Conservation (phyloP, 2,888 invertebrate genomes). For the Dolichopus griseipennis region DNA sequence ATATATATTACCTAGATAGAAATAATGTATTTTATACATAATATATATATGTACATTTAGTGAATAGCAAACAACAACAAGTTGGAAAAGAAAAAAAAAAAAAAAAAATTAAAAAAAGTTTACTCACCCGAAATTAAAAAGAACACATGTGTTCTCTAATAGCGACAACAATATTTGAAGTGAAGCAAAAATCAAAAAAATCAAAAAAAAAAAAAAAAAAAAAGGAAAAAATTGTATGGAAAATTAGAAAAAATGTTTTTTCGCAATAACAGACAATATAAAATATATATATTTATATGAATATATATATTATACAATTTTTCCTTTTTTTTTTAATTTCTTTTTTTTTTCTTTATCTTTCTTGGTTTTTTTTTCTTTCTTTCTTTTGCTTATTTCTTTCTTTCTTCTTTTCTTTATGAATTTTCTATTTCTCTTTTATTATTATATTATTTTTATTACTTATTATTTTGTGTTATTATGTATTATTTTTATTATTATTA, state of each 20-base stretch:
- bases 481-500: neutral
- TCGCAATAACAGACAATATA: neutral
- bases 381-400: neutral
- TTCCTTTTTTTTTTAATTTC: neutral
- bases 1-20: no score
- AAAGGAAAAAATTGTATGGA: neutral
- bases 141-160: conserved; percentile 11
- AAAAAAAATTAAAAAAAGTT: neutral
- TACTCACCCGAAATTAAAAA: conserved; percentile 13
- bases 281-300: neutral
- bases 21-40: no score
- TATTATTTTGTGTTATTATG: no score
- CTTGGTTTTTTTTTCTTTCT: neutral
- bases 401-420: neutral
- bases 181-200: neutral
- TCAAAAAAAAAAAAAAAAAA: neutral
- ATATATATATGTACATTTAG: neutral
- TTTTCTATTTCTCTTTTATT: conserved; percentile 1
- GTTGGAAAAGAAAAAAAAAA: no score
- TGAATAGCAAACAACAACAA: neutral
- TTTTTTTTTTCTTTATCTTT: neutral
- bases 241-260: neutral
- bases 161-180: conserved; percentile 7
- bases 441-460: neutral
- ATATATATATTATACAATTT: no score